Evolutionary conservation across 2,888 invertebrate genomes (phyloP), one percentile per base, ranked within the genome.

Genomic region (Ditula angustiorana): DNA sequence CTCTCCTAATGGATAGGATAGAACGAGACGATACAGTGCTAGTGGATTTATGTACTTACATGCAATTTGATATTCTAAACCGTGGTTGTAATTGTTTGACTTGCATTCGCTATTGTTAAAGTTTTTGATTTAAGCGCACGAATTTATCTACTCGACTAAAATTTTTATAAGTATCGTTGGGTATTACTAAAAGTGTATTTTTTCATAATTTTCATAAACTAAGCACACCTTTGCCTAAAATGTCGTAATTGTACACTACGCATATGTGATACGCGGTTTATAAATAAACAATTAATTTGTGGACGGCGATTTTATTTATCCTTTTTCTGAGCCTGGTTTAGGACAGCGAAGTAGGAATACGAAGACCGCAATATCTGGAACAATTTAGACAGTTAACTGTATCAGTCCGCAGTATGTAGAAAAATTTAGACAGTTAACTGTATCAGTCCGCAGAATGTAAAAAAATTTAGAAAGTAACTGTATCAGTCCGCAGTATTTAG

Each of bases 231-330:
- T 86, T 84, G 91, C 88, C 90, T 91, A 88, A 87, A 81, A 85
- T 83, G 79, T 87, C 88, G 86, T 88, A 82, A 82, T 87, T 89
- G 87, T 88, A 89, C 90, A 88, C 87, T 87, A 85, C 86, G 85
- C 87, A 86, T 88, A 90, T 90, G 91, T 91, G 91, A 92, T 92
- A 92, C 88, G 90, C 87, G 82, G 84, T 92, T 88, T 89, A 87
- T 86, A 85, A 88, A 87, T 89, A 90, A 91, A 90, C 80, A 77
- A 86, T 82, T 85, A 82, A 88, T 86, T 87, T 88, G 86, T 86
- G 82, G 73, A 30, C 10, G 8, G 5, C 8, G n/a, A 47, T 76
- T 73, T 79, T 78, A 79, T 83, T 81, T 73, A 24, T 52, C 50
- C 50, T 62, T 62, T 41, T 57, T 57, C 23, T 46, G 58, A 8